Percentiles rank a stretch among this genome's conserved stretches.
phyloP scores from a whole-genome alignment of 1,140 invertebrate species.

The Colletes latitarsis region DNA sequence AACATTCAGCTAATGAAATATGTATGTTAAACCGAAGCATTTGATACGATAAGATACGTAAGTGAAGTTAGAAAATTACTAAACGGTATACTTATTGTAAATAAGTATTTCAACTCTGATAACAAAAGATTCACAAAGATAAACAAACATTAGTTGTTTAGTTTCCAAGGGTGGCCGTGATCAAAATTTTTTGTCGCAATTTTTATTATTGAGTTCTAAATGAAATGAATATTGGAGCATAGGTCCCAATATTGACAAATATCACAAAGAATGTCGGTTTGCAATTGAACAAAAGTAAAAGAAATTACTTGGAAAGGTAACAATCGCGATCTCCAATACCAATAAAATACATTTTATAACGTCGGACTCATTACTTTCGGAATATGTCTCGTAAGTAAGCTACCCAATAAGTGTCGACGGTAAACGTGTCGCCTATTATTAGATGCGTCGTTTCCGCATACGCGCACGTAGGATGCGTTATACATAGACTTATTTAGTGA shows the following conservation, averaged over 20 bases:
- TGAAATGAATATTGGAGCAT: background rate
- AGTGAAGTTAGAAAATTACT: too few relatives aligned
- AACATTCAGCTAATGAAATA: too few relatives aligned
- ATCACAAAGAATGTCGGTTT: background rate
- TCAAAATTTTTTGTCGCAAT: too few relatives aligned
- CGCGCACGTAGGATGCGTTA: slow-evolving; percentile 54
- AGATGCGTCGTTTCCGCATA: slow-evolving; percentile 65
- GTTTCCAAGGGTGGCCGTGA: too few relatives aligned
- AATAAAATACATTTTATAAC: slow-evolving; percentile 6
- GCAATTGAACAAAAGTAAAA: background rate
- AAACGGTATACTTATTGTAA: too few relatives aligned
- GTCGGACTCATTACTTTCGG: slow-evolving; percentile 12
- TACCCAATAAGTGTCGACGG: slow-evolving; percentile 55
- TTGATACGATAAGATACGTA: too few relatives aligned
- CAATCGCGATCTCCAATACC: background rate
- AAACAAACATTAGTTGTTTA: too few relatives aligned
- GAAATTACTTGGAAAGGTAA: background rate
- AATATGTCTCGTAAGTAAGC: slow-evolving; percentile 47
- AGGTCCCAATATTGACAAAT: background rate
- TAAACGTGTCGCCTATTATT: slow-evolving; percentile 66
- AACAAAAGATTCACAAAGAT: too few relatives aligned
- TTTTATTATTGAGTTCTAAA: too few relatives aligned
- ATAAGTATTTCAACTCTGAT: too few relatives aligned
- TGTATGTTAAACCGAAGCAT: too few relatives aligned
- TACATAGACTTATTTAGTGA: slow-evolving; percentile 44